These are phyloP conservation scores for Manis javanica DNA, from an alignment of 2,797 vertebrate species.

Conservation along the genomic window DNA sequence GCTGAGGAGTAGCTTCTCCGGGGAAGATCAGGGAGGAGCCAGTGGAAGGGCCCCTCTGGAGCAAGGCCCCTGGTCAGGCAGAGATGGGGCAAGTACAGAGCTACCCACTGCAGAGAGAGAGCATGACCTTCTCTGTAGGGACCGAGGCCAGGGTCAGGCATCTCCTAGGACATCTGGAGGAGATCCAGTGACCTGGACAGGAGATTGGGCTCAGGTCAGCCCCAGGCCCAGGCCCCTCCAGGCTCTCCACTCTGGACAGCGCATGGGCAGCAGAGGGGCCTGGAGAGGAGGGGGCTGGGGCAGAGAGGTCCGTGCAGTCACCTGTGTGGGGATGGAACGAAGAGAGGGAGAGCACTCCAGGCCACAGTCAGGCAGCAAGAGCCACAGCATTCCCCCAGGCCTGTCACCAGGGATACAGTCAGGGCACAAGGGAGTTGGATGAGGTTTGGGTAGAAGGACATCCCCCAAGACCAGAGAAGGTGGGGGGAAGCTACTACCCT, in stretches of 20 bases:
- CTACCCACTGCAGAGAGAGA: neutral
- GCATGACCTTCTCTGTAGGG: neutral
- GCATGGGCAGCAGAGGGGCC: slow-evolving; percentile 47
- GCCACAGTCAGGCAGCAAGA: neutral
- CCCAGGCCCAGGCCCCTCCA: neutral
- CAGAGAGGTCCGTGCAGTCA: neutral
- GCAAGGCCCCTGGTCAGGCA: neutral
- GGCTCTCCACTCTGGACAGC: neutral
- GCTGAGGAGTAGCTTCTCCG: neutral
- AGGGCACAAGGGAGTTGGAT: neutral
- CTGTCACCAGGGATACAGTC: neutral
- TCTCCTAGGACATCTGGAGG: neutral
- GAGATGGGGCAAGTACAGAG: neutral
- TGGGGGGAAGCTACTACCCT: neutral
- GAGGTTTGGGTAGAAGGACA: neutral
- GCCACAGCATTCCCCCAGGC: neutral
- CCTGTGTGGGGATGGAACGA: neutral
- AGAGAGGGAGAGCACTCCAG: neutral
- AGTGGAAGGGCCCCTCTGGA: neutral
- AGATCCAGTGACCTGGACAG: neutral
- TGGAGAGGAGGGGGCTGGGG: neutral
- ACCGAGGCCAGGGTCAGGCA: neutral
- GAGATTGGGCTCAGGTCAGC: neutral
- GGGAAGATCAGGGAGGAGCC: neutral
- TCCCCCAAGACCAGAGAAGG: neutral